These are phyloP conservation scores for Chrysocyon brachyurus DNA, from an alignment of 2,797 vertebrate genomes.

Conservation along the genomic window DNA sequence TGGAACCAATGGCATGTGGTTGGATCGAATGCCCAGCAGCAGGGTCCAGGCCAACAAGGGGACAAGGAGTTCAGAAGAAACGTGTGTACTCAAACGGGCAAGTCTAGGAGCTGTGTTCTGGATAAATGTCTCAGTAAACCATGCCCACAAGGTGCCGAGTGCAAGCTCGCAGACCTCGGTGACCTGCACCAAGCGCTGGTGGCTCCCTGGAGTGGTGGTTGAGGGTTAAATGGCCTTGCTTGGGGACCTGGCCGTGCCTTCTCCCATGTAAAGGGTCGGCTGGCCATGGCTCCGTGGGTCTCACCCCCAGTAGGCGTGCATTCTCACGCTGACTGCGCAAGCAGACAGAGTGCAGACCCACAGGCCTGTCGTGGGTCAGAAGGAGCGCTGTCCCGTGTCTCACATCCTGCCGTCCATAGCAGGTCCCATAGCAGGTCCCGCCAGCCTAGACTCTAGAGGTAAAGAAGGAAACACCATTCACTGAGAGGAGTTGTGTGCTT, in stretches of 20 bases:
- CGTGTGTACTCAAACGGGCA: too few relatives aligned
- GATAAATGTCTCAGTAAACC: rapidly evolving
- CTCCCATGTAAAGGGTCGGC: too few relatives aligned
- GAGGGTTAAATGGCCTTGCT: neutral
- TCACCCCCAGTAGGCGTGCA: rapidly evolving
- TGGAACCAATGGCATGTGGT: too few relatives aligned
- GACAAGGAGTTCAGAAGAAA: neutral
- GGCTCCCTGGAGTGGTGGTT: neutral
- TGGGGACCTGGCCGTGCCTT: neutral
- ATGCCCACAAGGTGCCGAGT: rapidly evolving
- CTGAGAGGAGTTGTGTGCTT: too few relatives aligned
- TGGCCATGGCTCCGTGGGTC: neutral
- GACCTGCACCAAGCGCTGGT: neutral
- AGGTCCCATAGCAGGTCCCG: too few relatives aligned
- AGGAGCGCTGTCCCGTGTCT: neutral
- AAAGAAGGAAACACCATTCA: neutral
- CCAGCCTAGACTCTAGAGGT: too few relatives aligned
- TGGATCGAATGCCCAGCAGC: rapidly evolving
- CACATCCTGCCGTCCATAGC: neutral
- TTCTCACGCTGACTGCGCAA: neutral
- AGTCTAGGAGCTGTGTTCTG: neutral
- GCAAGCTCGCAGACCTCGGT: rapidly evolving
- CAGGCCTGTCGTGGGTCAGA: neutral
- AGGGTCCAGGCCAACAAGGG: neutral
- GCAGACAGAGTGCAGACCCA: neutral